Evolutionary conservation across 2,113 vertebrate species (phyloP).

Genomic region (Eira barbara): DNA sequence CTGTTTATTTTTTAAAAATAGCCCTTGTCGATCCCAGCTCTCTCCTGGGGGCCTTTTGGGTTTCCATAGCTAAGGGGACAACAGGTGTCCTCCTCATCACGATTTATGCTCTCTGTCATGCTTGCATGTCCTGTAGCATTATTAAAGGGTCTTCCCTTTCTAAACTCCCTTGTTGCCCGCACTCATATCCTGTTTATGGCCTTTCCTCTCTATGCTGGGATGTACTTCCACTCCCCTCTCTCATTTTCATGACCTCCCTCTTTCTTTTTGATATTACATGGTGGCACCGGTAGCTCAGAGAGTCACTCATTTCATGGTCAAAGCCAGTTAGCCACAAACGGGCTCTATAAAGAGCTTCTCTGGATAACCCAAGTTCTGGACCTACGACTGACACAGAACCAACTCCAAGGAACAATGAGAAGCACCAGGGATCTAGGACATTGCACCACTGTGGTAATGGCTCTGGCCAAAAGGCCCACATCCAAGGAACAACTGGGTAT

Average conservation of each 20-base stretch:
- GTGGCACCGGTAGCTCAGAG: background rate
- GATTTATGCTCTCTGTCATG: rapidly evolving
- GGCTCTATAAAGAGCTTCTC: background rate
- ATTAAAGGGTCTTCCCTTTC: too few species aligned
- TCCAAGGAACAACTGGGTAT: background rate
- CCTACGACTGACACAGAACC: background rate
- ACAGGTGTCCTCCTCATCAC: background rate
- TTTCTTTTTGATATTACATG: background rate
- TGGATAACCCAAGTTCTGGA: background rate
- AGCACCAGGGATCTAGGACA: too few species aligned
- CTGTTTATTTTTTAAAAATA: background rate
- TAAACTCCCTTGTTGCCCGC: background rate
- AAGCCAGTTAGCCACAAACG: background rate
- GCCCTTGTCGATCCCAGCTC: background rate
- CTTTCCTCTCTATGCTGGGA: background rate
- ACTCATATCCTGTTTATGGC: rapidly evolving
- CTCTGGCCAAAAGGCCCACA: background rate
- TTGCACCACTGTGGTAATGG: too few species aligned
- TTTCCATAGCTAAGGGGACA: rapidly evolving
- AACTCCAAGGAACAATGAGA: background rate
- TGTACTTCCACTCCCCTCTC: too few species aligned
- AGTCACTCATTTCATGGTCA: background rate
- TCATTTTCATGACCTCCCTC: background rate
- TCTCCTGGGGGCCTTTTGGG: background rate
- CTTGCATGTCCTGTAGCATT: rapidly evolving